phyloP scores from a whole-genome alignment of 2,888 invertebrate species.

The Crematogaster levior region DNA sequence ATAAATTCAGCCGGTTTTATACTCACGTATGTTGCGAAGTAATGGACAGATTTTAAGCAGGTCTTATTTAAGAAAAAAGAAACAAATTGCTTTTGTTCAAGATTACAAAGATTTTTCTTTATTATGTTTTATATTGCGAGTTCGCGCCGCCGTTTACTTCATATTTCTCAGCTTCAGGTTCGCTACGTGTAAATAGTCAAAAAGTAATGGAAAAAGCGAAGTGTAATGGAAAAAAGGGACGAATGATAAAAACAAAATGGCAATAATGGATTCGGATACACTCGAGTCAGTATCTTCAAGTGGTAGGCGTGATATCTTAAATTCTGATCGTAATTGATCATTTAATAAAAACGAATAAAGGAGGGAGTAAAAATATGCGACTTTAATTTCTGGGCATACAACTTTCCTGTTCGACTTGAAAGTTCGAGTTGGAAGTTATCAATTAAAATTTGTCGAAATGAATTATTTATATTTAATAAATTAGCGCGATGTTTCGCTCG shows the following conservation, averaged over 20 bases:
- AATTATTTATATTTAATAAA: neutral
- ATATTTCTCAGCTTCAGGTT: neutral
- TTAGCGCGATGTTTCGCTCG: neutral
- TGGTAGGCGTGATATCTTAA: too few species aligned
- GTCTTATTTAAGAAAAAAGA: neutral
- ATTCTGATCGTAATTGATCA: neutral
- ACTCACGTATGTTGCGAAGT: neutral
- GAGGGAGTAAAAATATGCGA: neutral
- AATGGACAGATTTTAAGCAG: neutral
- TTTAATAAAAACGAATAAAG: neutral
- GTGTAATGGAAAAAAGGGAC: neutral
- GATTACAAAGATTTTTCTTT: constrained; percentile 2
- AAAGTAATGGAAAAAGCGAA: neutral
- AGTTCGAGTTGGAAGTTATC: neutral
- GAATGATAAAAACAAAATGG: neutral
- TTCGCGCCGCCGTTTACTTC: neutral
- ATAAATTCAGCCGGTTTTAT: neutral
- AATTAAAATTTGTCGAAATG: neutral
- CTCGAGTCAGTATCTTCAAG: neutral
- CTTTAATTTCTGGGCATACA: too few species aligned
- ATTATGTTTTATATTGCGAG: neutral
- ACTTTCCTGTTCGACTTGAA: neutral
- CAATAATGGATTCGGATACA: neutral
- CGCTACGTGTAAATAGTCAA: neutral
- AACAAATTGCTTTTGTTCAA: neutral